phyloP scores from a whole-genome alignment of 2,888 invertebrate species.

The Machimus atricapillus region DNA sequence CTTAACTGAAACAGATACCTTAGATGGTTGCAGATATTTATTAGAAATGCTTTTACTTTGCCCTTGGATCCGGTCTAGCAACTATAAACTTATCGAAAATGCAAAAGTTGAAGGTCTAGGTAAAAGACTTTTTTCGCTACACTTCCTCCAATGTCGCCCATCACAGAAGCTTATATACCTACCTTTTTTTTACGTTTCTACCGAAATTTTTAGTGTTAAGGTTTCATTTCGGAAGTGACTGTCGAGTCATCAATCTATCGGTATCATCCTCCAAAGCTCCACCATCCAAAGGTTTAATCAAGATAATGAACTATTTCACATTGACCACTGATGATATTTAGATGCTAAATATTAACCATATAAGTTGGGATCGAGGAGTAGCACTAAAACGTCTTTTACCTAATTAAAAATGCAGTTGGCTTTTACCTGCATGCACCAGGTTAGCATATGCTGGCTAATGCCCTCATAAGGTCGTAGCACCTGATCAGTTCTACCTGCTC shows the following conservation, averaged over 20 bases:
- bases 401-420: neutral
- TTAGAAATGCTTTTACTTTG: neutral
- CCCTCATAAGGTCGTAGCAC: neutral
- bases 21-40: neutral
- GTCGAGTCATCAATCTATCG: neutral
- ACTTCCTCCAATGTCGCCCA: neutral
- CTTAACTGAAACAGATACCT: neutral
- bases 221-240: neutral
- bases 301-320: neutral
- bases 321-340: neutral
- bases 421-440: neutral
- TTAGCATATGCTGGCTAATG: neutral
- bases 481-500: neutral
- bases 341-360: neutral
- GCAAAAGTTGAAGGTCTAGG: neutral
- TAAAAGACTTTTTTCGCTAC: neutral
- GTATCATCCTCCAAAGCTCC: neutral
- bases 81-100: neutral
- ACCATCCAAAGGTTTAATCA: neutral
- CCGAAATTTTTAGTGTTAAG: neutral
- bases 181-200: neutral
- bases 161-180: neutral
- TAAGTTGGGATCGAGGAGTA: neutral
- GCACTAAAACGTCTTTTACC: neutral
- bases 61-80: neutral